Conservation (phyloP, 2,888 invertebrate genomes). For the Sarcophaga subvicina region DNA sequence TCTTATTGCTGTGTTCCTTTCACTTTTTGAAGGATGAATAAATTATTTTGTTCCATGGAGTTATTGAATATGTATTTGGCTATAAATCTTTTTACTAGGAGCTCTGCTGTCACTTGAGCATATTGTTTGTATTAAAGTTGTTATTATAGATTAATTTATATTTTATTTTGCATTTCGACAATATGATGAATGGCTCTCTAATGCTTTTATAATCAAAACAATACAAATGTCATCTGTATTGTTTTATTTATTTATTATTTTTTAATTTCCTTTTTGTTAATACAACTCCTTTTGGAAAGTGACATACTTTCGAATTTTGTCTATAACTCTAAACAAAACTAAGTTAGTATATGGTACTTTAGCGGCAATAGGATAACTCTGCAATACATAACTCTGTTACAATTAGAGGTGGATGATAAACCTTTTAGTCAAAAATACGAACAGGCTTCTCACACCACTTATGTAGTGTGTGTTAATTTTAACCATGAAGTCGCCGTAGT, state of each 20-base stretch:
- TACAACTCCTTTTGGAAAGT: too few relatives aligned
- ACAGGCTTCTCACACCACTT: too few relatives aligned
- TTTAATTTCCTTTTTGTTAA: not conserved
- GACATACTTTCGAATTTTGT: too few relatives aligned
- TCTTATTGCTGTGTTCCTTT: not conserved
- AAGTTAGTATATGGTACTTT: too few relatives aligned
- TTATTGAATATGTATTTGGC: not conserved
- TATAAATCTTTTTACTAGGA: conserved; percentile 21
- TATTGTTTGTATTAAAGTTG: conserved; percentile 42
- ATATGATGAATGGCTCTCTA: conserved; percentile 34
- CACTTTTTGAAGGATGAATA: conserved; percentile 1
- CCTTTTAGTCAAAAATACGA: too few relatives aligned
- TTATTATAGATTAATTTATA: conserved; percentile 33
- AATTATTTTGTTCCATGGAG: not conserved
- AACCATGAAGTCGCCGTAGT: too few relatives aligned
- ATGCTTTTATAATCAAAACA: conserved; percentile 37
- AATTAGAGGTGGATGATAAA: too few relatives aligned
- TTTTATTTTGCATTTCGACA: conserved; percentile 23
- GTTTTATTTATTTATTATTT: not conserved
- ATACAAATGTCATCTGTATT: not conserved
- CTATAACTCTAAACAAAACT: too few relatives aligned
- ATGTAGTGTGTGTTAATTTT: too few relatives aligned
- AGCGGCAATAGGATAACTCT: too few relatives aligned
- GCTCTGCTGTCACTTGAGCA: conserved; percentile 6
- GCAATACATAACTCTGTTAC: too few relatives aligned